phyloP scores from a whole-genome alignment of 1,140 invertebrate genomes.

The Anastrepha obliqua region DNA sequence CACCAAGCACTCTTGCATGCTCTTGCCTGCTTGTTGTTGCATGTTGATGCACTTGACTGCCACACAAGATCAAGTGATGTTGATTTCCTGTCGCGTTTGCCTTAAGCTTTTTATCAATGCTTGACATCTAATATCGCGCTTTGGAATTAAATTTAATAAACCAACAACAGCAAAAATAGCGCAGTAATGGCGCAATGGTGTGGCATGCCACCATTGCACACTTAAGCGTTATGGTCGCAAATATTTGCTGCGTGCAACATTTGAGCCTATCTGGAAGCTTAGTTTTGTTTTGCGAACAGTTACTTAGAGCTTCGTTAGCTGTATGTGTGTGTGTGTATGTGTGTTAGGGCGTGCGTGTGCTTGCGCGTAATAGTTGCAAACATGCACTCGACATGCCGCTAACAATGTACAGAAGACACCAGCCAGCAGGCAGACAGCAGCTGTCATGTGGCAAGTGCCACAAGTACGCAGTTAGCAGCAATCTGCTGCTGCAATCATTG shows the following conservation, averaged over 20 bases:
- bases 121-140: constrained; percentile 51
- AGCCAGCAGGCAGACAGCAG: not conserved
- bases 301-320: not conserved
- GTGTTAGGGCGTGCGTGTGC: not conserved
- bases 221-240: not conserved
- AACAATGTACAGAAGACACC: constrained; percentile 11
- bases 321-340: not conserved
- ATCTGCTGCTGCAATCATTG: constrained; percentile 42
- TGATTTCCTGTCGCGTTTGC: constrained; percentile 47
- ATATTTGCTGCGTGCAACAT: constrained; percentile 32
- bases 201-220: not conserved
- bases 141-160: constrained; percentile 52
- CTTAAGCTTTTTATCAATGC: constrained; percentile 51
- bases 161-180: not conserved
- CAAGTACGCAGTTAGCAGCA: not conserved
- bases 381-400: constrained; percentile 29
- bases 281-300: not conserved
- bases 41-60: constrained; percentile 34
- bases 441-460: constrained; percentile 51
- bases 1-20: not conserved
- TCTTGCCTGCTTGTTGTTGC: not conserved
- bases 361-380: constrained; percentile 42
- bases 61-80: constrained; percentile 37
- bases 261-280: not conserved
- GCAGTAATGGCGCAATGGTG: not conserved